Conservation (phyloP, 2,797 vertebrate species). For the Amblyopsis hoosieri region DNA sequence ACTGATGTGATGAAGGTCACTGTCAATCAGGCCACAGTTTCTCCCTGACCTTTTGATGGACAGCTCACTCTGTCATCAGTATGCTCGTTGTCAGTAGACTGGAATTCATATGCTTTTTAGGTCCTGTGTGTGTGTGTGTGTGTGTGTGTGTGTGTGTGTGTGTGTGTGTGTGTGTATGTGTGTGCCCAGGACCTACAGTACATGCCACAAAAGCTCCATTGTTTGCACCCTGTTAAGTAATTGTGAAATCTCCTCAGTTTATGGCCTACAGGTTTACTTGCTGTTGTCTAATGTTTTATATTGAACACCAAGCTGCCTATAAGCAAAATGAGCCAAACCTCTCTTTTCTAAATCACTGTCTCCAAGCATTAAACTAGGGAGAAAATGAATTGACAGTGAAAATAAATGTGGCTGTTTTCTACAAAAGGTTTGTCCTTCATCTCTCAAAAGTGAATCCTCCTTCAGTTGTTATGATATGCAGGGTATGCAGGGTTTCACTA, state of each 20-base stretch:
- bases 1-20: conserved; percentile 2
- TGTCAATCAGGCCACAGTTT: not conserved
- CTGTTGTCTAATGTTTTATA: conserved; percentile 31
- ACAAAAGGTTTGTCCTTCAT: no score
- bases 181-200: conserved; percentile 18
- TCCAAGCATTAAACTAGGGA: conserved; percentile 2
- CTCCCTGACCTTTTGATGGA: not conserved
- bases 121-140: not conserved
- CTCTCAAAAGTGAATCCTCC: no score
- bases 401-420: no score
- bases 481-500: no score
- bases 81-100: not conserved
- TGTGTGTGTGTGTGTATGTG: not conserved
- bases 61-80: no score
- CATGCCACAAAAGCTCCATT: conserved; percentile 65
- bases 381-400: no score
- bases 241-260: conserved; percentile 31
- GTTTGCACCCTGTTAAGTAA: conserved; percentile 48
- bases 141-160: not conserved
- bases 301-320: conserved; percentile 18
- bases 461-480: no score
- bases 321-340: conserved; percentile 5
- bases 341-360: not conserved
- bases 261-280: conserved; percentile 25
- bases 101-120: conserved; percentile 1